A percentile compares a stretch with the other conserved stretches of the same genome.
Evolutionary conservation across 2,797 vertebrate species (phyloP).

Genomic region (Microchirus variegatus): DNA sequence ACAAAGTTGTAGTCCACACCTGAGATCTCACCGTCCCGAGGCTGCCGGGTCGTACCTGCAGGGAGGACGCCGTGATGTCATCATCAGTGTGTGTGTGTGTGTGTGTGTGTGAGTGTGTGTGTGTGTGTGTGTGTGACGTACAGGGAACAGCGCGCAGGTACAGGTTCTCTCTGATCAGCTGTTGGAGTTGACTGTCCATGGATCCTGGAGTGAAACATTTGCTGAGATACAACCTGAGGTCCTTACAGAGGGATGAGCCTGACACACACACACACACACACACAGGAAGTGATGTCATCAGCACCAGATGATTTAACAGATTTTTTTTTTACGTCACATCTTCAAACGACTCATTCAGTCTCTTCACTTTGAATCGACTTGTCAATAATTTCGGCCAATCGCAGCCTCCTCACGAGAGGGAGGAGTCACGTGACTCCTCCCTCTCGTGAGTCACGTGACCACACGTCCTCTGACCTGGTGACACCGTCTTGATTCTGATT

Average conservation of each 20-base stretch:
- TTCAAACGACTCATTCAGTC: too few relatives aligned
- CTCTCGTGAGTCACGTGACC: not conserved
- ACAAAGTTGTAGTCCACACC: slow-evolving; percentile 98
- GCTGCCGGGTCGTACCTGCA: slow-evolving; percentile 92
- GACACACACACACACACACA: slow-evolving; percentile 9
- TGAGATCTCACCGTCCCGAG: slow-evolving; percentile 92
- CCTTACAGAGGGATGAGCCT: slow-evolving; percentile 83
- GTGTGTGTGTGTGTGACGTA: slow-evolving; percentile 39
- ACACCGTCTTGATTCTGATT: slow-evolving; percentile 83
- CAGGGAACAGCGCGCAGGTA: slow-evolving; percentile 84
- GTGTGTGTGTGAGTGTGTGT: slow-evolving; percentile 4
- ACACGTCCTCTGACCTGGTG: slow-evolving; percentile 69
- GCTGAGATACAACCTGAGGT: slow-evolving; percentile 83
- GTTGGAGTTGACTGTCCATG: slow-evolving; percentile 84
- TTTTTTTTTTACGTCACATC: too few relatives aligned
- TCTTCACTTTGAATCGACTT: too few relatives aligned
- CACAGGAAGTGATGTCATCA: slow-evolving; percentile 15
- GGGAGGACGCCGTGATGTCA: not conserved
- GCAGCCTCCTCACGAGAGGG: not conserved
- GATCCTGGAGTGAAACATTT: slow-evolving; percentile 84
- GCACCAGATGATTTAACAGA: not conserved
- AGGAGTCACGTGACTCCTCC: not conserved
- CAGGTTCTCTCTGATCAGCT: slow-evolving; percentile 85
- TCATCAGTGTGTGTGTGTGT: not conserved
- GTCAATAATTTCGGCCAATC: too few relatives aligned